Base-by-base conservation (phyloP, 2,888 invertebrate species). In the Drosophila infuscata region DNA sequence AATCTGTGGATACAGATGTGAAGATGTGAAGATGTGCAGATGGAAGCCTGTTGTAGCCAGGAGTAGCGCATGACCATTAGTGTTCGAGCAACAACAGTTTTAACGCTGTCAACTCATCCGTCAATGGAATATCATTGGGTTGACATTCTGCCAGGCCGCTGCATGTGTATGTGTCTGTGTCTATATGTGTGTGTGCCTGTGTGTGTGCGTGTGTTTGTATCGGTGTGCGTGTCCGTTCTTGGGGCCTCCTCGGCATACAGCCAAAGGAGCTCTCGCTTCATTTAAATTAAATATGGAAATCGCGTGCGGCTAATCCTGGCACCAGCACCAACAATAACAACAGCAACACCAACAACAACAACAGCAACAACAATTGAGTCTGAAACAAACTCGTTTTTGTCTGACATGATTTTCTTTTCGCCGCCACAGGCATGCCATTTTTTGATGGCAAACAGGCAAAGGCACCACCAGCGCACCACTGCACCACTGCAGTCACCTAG, bases 41-140 rank as follows among this genome's bases (percentile, higher is more conserved):
- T 43, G 49, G 41, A 51, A 35, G 74, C 51, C 49, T 56, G 61
- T 57, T 35, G 62, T 56, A 30, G 15, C 58, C 59, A 58, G 68
- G 71, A 68, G 70, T 35, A 73, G 74, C 79, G 71, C 79, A 83
- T 88, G 91, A 85, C 88, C 81, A 90, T 88, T 90, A 90, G 86
- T 91, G 83, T 86, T 88, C 81, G 82, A 80, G 82, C 91, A 91
- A 91, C 92, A 92, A 90, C 92, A 92, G 90, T 92, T 91, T 91
- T 91, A 91, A 91, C 92, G 89, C 92, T 92, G 92, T 92, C 92
- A 92, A 90, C 91, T 92, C 92, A 92, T 92, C 92, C 92, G 92
- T 92, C 92, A 92, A 91, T 92, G 89, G 89, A 88, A 91, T 92
- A 92, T 92, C 92, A 91, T 82, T 82, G 82, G 88, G 85, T 88